Percentiles rank a stretch among this genome's conserved stretches.
These are phyloP conservation scores for Heterocephalus glaber DNA, from an alignment of 2,113 vertebrate species.

Conservation along the genomic window DNA sequence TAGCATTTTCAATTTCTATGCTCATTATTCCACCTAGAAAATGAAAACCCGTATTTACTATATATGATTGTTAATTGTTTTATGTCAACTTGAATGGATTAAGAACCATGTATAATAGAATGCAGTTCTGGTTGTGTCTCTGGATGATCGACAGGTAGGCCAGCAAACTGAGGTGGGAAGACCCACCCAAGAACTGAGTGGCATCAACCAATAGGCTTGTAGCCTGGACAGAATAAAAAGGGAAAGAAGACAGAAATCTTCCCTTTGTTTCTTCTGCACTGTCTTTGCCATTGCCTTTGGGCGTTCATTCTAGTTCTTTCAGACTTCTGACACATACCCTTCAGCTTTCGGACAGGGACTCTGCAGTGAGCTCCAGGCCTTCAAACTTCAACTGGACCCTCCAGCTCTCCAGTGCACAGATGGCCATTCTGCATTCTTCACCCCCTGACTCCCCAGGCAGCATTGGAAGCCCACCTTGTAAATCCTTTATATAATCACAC, in stretches of 20 bases:
- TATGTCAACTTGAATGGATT: not conserved
- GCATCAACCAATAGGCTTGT: not conserved
- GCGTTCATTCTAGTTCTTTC: not conserved
- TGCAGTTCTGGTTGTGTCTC: not conserved
- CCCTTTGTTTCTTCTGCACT: not conserved
- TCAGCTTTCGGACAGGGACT: not conserved
- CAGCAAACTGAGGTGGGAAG: not conserved
- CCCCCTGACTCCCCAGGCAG: not conserved
- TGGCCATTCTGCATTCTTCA: not conserved
- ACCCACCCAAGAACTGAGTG: not conserved
- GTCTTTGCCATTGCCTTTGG: not conserved
- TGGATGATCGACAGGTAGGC: not conserved
- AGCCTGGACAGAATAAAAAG: not conserved
- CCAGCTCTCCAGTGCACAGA: not conserved
- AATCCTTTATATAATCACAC: not conserved
- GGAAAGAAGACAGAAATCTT: not conserved
- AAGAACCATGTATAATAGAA: not conserved
- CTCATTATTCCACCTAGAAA: not conserved
- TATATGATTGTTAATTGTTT: not conserved
- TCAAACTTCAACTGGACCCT: not conserved
- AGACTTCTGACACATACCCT: not conserved
- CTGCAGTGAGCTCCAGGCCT: not conserved
- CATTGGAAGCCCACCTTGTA: not conserved
- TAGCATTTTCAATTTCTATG: not conserved
- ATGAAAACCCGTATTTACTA: not conserved